Evolutionary conservation across 2,888 invertebrate genomes (phyloP).

Genomic region (Drosophila histrio): DNA sequence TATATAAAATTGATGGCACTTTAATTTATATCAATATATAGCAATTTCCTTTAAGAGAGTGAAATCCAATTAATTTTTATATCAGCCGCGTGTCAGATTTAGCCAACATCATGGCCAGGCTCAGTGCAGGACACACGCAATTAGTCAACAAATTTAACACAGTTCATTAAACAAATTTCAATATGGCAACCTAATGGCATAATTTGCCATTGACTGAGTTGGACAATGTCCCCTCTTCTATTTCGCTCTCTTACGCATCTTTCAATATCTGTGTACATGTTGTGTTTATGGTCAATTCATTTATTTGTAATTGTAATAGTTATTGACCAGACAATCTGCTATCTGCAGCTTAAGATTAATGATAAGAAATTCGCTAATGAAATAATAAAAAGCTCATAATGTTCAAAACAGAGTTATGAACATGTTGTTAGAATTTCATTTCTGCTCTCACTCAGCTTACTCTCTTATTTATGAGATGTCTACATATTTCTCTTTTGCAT

Average conservation of each 20-base stretch:
- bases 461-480: constrained; percentile 64
- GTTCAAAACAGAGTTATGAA: background rate
- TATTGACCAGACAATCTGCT: constrained; percentile 30
- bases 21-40: constrained; percentile 25
- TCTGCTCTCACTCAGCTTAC: background rate
- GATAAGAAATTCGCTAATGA: constrained; percentile 63
- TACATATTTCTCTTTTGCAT: constrained; percentile 60
- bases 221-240: constrained; percentile 26
- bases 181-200: constrained; percentile 68
- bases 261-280: constrained; percentile 3
- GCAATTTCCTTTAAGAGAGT: constrained; percentile 32
- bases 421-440: background rate
- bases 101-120: constrained; percentile 14
- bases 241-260: background rate
- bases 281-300: constrained; percentile 35
- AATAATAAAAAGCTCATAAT: constrained; percentile 24
- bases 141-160: constrained; percentile 72
- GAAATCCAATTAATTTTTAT: constrained; percentile 75
- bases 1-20: constrained; percentile 8
- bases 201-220: constrained; percentile 65
- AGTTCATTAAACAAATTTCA: constrained; percentile 72
- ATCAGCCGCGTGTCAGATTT: constrained; percentile 42
- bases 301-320: constrained; percentile 58
- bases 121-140: constrained; percentile 59
- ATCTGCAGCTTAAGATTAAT: constrained; percentile 61